Evolutionary conservation across 2,797 vertebrate genomes (phyloP).

Genomic region (Diplodus sargus): DNA sequence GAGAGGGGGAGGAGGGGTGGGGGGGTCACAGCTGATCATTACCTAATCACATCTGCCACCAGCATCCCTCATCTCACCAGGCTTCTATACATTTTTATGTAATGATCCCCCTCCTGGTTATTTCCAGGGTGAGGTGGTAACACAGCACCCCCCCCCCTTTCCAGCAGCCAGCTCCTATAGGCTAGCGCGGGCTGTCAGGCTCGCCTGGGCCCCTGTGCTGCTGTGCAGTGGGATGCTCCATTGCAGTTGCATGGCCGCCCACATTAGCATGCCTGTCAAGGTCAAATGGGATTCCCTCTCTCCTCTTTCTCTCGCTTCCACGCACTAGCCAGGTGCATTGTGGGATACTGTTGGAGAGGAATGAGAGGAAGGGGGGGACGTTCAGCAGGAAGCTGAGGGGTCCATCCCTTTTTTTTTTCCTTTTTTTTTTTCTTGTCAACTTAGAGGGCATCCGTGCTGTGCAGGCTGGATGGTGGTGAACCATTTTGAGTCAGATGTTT

Average conservation of each 20-base stretch:
- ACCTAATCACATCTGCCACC: slow-evolving; percentile 40
- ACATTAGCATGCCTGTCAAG: slow-evolving; percentile 86
- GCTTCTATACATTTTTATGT: slow-evolving; percentile 60
- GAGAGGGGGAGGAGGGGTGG: not conserved
- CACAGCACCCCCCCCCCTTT: slow-evolving; percentile 49
- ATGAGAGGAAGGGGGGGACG: slow-evolving; percentile 45
- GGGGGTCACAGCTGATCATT: slow-evolving; percentile 24
- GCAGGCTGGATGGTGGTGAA: slow-evolving; percentile 69
- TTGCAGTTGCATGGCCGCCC: slow-evolving; percentile 85
- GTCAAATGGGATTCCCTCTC: slow-evolving; percentile 86
- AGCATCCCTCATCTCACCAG: slow-evolving; percentile 49
- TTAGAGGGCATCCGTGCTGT: slow-evolving; percentile 64
- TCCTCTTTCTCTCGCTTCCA: slow-evolving; percentile 74
- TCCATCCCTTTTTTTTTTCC: slow-evolving; percentile 45
- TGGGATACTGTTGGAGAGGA: slow-evolving; percentile 86
- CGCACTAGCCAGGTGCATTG: slow-evolving; percentile 80
- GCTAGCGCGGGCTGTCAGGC: slow-evolving; percentile 63
- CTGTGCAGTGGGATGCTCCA: slow-evolving; percentile 84
- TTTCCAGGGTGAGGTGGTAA: slow-evolving; percentile 66
- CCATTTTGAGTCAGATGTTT: slow-evolving; percentile 76
- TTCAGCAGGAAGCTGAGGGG: slow-evolving; percentile 61
- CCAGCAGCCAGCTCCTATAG: slow-evolving; percentile 67
- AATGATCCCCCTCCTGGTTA: slow-evolving; percentile 64
- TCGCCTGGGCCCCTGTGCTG: slow-evolving; percentile 77
- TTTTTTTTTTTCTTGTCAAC: slow-evolving; percentile 42